These are phyloP conservation scores for Nothoprocta perdicaria DNA, from an alignment of 2,113 vertebrate species.

Conservation along the genomic window DNA sequence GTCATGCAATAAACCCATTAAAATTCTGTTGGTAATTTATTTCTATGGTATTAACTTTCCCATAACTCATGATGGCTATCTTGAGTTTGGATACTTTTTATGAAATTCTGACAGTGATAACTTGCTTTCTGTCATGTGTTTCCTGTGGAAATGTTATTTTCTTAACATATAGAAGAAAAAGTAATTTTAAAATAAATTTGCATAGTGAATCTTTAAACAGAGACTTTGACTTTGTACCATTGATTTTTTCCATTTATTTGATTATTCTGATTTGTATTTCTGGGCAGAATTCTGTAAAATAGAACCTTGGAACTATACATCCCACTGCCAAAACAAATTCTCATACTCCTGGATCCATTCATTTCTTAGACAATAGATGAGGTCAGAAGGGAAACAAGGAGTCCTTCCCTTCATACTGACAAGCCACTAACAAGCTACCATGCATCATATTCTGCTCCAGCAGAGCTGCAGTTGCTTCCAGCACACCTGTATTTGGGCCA, in stretches of 20 bases:
- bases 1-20: slow-evolving; percentile 67
- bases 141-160: slow-evolving; percentile 20
- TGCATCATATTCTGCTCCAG: slow-evolving; percentile 4
- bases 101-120: slow-evolving; percentile 61
- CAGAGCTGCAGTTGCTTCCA: slow-evolving; percentile 31
- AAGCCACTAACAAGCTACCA: slow-evolving; percentile 39
- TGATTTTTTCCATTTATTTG: slow-evolving; percentile 6
- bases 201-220: slow-evolving; percentile 58
- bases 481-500: slow-evolving; percentile 46
- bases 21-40: slow-evolving; percentile 74
- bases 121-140: slow-evolving; percentile 35
- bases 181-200: slow-evolving; percentile 62
- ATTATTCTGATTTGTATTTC: slow-evolving; percentile 43
- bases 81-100: slow-evolving; percentile 57
- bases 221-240: slow-evolving; percentile 20
- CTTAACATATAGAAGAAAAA: background rate
- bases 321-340: slow-evolving; percentile 57
- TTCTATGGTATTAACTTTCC: slow-evolving; percentile 70
- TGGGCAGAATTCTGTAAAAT: slow-evolving; percentile 8
- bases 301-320: slow-evolving; percentile 7
- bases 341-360: slow-evolving; percentile 49
- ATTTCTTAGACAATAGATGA: slow-evolving; percentile 61
- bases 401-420: slow-evolving; percentile 22
- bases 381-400: slow-evolving; percentile 59
- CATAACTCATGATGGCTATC: slow-evolving; percentile 65